Conservation (phyloP, 2,113 vertebrate genomes). For the Nyctereutes procyonoides region DNA sequence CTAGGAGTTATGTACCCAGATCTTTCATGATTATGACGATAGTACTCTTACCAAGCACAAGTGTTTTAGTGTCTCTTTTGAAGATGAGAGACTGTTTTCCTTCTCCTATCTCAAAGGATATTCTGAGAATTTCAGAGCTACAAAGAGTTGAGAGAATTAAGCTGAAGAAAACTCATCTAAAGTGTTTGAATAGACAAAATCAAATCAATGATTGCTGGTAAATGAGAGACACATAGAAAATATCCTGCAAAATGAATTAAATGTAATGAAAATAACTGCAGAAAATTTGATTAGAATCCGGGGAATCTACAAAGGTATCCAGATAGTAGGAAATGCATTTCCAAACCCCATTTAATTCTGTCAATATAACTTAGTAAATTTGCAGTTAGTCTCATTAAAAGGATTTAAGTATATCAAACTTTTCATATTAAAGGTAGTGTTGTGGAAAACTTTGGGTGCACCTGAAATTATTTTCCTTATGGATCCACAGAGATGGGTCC, state of each 20-base stretch:
- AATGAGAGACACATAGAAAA: constrained; percentile 65
- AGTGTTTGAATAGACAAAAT: constrained; percentile 65
- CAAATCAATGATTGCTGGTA: constrained; percentile 63
- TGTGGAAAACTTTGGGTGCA: constrained; percentile 18
- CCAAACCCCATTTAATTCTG: constrained; percentile 66
- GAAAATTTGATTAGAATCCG: constrained; percentile 72
- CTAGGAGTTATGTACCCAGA: not conserved
- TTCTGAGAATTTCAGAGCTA: constrained; percentile 33
- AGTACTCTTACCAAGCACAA: not conserved
- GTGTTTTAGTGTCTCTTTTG: not conserved
- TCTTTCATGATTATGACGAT: not conserved
- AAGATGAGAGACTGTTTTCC: not conserved
- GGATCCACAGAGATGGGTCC: not conserved
- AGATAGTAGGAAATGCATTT: constrained; percentile 71
- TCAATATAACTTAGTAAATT: constrained; percentile 64
- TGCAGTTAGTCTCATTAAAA: constrained; percentile 70
- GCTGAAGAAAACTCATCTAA: not conserved
- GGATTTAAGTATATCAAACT: constrained; percentile 61
- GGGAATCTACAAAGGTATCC: constrained; percentile 59
- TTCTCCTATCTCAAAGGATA: constrained; percentile 5
- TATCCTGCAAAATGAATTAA: constrained; percentile 74
- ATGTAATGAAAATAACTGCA: constrained; percentile 74
- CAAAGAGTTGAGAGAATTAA: constrained; percentile 55
- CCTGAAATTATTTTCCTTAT: not conserved
- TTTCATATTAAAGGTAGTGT: constrained; percentile 41